Conservation (phyloP, 2,113 vertebrate genomes). For the Brachyhypopomus gauderio region DNA sequence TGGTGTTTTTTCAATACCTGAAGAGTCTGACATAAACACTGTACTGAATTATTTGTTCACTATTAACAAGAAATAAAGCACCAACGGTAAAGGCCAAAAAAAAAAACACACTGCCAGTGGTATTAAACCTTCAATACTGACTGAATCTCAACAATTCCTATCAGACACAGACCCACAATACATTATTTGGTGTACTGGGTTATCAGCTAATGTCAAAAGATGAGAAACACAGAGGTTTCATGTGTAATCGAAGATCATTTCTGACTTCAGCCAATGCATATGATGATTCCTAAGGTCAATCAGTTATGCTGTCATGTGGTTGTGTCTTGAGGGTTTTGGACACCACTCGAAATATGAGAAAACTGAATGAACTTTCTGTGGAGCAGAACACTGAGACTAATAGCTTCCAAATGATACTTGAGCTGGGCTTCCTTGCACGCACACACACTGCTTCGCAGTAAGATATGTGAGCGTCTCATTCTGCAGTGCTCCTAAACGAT, state of each 20-base stretch:
- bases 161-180: too few species aligned
- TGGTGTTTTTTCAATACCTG: background rate
- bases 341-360: too few species aligned
- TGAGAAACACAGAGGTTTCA: background rate
- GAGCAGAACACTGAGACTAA: too few species aligned
- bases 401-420: background rate
- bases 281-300: background rate
- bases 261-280: background rate
- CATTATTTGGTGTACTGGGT: background rate
- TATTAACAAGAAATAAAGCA: constrained; percentile 8
- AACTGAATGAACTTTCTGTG: too few species aligned
- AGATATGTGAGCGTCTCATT: background rate
- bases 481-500: too few species aligned
- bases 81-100: background rate
- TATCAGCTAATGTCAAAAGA: too few species aligned
- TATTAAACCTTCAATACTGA: constrained; percentile 2
- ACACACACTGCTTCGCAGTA: background rate
- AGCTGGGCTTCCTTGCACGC: background rate
- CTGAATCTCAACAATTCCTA: background rate
- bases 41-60: constrained; percentile 1
- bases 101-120: background rate
- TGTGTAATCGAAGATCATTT: background rate
- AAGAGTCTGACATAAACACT: constrained; percentile 12
- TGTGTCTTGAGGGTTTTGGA: too few species aligned
- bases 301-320: too few species aligned